Conservation (phyloP, 2,113 vertebrate genomes). For the Entomyzon cyanotis region DNA sequence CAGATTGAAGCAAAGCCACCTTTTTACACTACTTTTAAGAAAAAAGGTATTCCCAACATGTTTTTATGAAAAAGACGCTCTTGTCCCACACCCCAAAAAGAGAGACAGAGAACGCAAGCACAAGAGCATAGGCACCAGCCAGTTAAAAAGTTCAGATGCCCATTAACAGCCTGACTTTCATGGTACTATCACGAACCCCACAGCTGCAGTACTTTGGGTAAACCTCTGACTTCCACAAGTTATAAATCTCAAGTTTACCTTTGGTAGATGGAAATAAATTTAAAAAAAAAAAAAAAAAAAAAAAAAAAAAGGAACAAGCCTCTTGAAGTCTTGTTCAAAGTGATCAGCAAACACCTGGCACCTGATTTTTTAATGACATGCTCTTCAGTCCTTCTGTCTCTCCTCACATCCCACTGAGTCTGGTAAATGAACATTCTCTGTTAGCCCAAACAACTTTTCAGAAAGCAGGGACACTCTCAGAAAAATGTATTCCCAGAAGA, state of each 20-base stretch:
- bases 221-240: not conserved
- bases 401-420: not conserved
- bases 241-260: not conserved
- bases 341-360: not conserved
- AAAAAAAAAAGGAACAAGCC: not conserved
- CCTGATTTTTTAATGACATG: not conserved
- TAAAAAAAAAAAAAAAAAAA: not conserved
- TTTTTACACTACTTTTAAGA: not conserved
- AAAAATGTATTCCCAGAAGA: not conserved
- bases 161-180: not conserved
- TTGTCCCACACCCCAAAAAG: accelerated
- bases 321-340: not conserved
- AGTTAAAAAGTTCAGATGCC: not conserved
- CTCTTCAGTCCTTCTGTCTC: not conserved
- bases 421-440: not conserved
- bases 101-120: not conserved
- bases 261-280: not conserved
- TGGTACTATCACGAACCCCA: not conserved
- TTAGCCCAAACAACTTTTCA: not conserved
- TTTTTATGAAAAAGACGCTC: not conserved
- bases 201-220: not conserved
- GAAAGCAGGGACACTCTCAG: not conserved
- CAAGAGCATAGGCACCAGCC: accelerated
- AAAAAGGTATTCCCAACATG: not conserved
- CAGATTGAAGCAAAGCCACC: not conserved